phyloP scores from a whole-genome alignment of 1,140 invertebrate species.

The Brachystomella parvula region DNA sequence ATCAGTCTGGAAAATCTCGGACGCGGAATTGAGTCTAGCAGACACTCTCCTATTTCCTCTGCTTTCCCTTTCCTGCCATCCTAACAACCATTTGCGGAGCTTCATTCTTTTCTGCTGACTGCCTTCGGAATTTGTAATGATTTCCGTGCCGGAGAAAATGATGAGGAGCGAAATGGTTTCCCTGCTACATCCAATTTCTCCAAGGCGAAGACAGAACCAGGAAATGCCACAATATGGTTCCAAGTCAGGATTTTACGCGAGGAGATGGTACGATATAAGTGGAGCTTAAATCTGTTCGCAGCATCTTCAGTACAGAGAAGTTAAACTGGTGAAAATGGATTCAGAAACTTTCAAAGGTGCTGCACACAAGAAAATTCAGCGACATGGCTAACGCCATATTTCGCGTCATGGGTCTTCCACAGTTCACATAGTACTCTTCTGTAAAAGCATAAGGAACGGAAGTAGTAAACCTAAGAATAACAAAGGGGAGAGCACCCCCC shows the following conservation, averaged over 20 bases:
- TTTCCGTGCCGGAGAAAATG: background rate
- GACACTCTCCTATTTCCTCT: background rate
- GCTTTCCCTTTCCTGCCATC: background rate
- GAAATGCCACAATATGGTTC: background rate
- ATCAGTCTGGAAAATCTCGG: too few species aligned
- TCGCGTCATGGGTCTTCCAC: too few species aligned
- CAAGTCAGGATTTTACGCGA: too few species aligned
- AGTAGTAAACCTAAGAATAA: slow-evolving; percentile 3
- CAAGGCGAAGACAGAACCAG: background rate
- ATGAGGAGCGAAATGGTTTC: background rate
- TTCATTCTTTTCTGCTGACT: slow-evolving; percentile 6
- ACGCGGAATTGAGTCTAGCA: too few species aligned
- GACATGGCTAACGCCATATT: too few species aligned
- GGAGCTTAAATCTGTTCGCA: too few species aligned
- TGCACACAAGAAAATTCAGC: too few species aligned
- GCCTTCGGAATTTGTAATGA: background rate
- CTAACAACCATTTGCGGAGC: background rate
- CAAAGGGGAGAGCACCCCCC: background rate
- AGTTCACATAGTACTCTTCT: background rate
- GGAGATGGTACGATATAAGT: too few species aligned
- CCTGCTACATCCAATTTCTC: background rate
- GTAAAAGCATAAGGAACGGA: background rate
- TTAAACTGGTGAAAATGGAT: too few species aligned
- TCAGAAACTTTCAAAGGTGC: too few species aligned
- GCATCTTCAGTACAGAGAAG: too few species aligned